These are phyloP conservation scores for Eonycteris spelaea DNA, from an alignment of 2,113 vertebrate genomes.

Conservation along the genomic window DNA sequence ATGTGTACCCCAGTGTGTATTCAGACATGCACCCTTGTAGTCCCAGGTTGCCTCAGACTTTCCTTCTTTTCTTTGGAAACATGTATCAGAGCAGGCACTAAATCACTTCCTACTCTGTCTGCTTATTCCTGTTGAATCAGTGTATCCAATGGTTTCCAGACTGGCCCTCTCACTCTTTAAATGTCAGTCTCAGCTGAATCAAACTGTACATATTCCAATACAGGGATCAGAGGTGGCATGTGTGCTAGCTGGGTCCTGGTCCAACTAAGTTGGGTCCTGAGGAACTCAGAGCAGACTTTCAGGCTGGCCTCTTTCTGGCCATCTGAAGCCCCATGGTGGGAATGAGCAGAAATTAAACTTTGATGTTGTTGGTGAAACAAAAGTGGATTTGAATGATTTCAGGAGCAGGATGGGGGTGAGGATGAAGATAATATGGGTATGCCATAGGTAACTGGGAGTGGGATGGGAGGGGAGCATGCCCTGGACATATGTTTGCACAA, in stretches of 20 bases:
- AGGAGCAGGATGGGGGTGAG: neutral
- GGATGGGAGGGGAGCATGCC: rapidly evolving
- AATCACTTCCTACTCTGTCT: neutral
- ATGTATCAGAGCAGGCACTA: neutral
- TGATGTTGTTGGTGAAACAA: neutral
- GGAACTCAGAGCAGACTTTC: neutral
- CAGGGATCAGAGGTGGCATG: neutral
- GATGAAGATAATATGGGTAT: neutral
- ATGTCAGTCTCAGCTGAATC: neutral
- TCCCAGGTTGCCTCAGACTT: neutral
- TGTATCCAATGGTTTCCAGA: neutral
- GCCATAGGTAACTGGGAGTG: neutral
- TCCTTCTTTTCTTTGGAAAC: neutral
- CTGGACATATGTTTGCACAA: neutral
- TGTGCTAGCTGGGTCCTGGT: neutral
- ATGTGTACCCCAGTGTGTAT: neutral
- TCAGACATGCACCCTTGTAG: neutral
- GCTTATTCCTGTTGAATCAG: neutral
- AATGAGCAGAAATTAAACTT: neutral
- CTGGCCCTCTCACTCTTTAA: neutral
- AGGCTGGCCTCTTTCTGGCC: neutral
- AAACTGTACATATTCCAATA: neutral
- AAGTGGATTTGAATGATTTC: neutral
- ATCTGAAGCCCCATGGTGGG: neutral
- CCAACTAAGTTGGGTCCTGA: no score